Percentiles rank a stretch among this genome's conserved stretches.
Evolutionary conservation across 2,113 vertebrate species (phyloP).

Genomic region (Cichladusa arquata): DNA sequence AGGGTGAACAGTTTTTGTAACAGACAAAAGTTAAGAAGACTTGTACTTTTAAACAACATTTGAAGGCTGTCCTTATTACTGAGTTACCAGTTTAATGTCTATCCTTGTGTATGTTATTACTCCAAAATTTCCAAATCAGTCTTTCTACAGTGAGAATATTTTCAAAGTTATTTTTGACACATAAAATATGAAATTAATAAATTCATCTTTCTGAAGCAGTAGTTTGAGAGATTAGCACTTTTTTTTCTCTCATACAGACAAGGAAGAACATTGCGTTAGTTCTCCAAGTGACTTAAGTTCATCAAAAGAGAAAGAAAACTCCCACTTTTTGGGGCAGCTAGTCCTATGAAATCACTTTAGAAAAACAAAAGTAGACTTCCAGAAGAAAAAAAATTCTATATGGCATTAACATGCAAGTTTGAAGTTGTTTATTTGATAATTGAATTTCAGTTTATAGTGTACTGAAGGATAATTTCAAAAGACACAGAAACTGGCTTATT

Average conservation of each 20-base stretch:
- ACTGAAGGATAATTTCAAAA: not conserved
- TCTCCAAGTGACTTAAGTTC: not conserved
- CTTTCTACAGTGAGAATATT: not conserved
- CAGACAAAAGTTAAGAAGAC: not conserved
- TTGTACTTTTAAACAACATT: conserved; percentile 15
- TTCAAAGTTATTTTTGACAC: not conserved
- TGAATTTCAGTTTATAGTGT: not conserved
- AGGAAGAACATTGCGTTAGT: not conserved
- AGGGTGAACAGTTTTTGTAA: conserved; percentile 21
- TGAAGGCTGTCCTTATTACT: not conserved
- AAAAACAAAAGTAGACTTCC: not conserved
- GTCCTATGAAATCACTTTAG: not conserved
- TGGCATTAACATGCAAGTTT: not conserved
- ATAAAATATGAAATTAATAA: not conserved
- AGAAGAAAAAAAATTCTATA: not conserved
- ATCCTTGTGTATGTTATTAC: not conserved
- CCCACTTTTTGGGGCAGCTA: rapidly evolving
- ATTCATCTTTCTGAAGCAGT: not conserved
- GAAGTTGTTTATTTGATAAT: not conserved
- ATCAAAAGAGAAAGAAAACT: not conserved
- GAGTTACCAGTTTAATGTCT: conserved; percentile 43
- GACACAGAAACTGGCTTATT: not conserved
- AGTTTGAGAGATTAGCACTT: not conserved
- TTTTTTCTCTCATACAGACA: not conserved
- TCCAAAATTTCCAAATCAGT: not conserved